Evolutionary conservation across 2,797 vertebrate species (phyloP).

Genomic region (Peromyscus melanophrys): DNA sequence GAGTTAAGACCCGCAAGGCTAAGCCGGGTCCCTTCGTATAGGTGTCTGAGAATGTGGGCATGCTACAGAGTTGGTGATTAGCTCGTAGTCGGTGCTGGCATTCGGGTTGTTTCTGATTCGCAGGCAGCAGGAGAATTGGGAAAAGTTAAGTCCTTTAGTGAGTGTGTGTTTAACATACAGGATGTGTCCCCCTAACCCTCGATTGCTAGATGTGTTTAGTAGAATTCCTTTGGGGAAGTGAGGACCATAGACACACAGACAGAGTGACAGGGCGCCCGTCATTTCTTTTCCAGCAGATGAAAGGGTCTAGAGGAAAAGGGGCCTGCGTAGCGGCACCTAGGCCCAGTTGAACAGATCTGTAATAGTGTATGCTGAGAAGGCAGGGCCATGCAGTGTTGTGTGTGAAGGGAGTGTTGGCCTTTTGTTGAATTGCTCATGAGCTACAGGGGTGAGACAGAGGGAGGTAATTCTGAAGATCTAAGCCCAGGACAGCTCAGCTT

Average conservation of each 20-base stretch:
- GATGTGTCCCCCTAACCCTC: neutral
- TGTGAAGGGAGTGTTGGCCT: neutral
- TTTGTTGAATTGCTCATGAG: constrained; percentile 40
- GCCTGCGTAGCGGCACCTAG: no score
- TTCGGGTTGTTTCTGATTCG: neutral
- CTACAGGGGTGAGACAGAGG: neutral
- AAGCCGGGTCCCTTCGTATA: neutral
- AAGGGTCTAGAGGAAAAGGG: neutral
- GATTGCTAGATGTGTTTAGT: neutral
- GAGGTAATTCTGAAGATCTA: neutral
- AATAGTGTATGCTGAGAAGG: neutral
- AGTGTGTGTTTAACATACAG: neutral
- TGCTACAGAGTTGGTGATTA: no score
- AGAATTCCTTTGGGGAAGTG: neutral
- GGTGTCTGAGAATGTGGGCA: neutral
- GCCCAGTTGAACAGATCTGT: neutral
- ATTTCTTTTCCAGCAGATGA: neutral
- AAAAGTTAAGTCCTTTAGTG: neutral
- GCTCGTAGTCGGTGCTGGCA: neutral
- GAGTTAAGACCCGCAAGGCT: neutral
- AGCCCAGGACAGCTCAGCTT: neutral
- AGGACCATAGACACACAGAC: neutral
- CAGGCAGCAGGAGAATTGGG: neutral
- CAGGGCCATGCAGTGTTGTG: neutral
- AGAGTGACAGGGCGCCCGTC: neutral